phyloP scores from a whole-genome alignment of 2,888 invertebrate genomes.

The Nebria salina region DNA sequence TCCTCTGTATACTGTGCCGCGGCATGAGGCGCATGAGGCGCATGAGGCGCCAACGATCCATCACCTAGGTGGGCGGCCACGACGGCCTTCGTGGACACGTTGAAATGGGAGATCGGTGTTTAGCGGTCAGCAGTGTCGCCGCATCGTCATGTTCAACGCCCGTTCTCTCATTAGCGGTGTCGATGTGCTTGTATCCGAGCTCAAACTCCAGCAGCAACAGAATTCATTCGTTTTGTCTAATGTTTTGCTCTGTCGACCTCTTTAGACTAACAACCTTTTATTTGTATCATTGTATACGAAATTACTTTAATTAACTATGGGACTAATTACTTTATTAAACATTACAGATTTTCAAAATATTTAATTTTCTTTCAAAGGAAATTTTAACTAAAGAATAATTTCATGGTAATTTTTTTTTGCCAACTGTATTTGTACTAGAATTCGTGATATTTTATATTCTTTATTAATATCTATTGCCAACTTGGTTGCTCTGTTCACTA shows the following conservation, averaged over 20 bases:
- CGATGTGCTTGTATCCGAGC: neutral
- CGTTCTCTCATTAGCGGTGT: conserved; percentile 11
- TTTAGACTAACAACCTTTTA: neutral
- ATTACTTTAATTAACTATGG: neutral
- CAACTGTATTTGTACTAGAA: too few species aligned
- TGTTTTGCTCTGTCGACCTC: neutral
- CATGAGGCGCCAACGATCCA: neutral
- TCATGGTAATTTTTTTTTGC: too few species aligned
- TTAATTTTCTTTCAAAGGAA: neutral
- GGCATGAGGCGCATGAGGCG: neutral
- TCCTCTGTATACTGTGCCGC: neutral
- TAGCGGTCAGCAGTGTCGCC: conserved; percentile 11
- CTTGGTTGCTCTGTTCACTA: too few species aligned
- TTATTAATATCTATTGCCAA: too few species aligned
- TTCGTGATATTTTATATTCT: too few species aligned
- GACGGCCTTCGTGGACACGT: neutral
- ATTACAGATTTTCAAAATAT: neutral
- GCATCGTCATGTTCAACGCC: conserved; percentile 9
- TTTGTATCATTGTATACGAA: neutral
- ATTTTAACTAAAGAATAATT: neutral
- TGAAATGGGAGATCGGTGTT: conserved; percentile 10
- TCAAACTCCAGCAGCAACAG: neutral
- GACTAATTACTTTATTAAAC: neutral
- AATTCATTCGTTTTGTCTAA: neutral
- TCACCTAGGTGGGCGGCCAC: conserved; percentile 1